Conservation (phyloP, 2,797 vertebrate species). For the Glyptemys insculpta region DNA sequence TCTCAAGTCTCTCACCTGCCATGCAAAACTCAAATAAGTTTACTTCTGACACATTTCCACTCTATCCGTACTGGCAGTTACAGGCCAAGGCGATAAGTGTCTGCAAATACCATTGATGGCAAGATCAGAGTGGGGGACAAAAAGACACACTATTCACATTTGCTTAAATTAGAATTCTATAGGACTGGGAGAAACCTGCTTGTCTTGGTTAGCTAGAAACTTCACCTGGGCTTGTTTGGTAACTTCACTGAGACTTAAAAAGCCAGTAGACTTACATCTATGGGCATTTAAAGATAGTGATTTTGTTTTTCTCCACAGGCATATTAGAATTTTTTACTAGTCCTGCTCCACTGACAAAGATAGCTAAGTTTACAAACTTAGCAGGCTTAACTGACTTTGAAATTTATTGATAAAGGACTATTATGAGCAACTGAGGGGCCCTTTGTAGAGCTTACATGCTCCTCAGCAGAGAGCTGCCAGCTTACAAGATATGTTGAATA, state of each 20-base stretch:
- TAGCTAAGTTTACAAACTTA: background rate
- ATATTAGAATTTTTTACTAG: background rate
- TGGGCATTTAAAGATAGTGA: background rate
- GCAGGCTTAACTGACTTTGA: background rate
- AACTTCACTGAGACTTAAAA: background rate
- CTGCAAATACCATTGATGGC: background rate
- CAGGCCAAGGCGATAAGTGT: background rate
- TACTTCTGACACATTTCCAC: background rate
- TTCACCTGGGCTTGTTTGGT: background rate
- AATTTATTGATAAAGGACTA: background rate
- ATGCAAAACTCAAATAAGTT: background rate
- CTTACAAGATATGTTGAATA: background rate
- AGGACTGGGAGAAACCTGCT: background rate
- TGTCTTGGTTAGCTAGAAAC: background rate
- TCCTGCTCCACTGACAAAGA: background rate
- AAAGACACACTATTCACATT: background rate
- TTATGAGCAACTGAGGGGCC: too few species aligned
- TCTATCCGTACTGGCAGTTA: background rate
- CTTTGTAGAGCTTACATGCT: too few species aligned
- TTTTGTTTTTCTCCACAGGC: background rate
- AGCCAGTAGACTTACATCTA: background rate
- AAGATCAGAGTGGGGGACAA: background rate
- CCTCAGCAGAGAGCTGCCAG: background rate
- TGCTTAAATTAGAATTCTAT: background rate
- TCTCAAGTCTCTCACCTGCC: background rate